Conservation (phyloP, 2,797 vertebrate genomes). For the Gymnocypris eckloni region DNA sequence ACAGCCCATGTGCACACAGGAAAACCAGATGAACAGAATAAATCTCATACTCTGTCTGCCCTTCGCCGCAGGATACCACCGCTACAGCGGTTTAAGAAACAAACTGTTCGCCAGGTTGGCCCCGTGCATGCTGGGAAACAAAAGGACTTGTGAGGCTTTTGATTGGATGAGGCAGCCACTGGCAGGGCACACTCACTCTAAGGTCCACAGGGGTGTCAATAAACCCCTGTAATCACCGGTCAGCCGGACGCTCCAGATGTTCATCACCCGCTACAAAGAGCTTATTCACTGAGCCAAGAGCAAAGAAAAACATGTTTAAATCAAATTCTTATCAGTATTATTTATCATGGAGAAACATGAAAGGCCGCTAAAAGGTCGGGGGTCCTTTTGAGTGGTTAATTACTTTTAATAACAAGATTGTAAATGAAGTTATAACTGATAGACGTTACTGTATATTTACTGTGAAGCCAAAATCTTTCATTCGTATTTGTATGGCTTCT, state of each 20-base stretch:
- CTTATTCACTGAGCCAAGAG: conserved; percentile 12
- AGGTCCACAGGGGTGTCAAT: conserved; percentile 41
- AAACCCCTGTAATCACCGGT: conserved; percentile 39
- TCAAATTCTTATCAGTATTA: conserved; percentile 18
- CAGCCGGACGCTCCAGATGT: conserved; percentile 24
- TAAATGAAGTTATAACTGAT: neutral
- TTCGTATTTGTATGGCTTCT: neutral
- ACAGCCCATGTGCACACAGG: conserved; percentile 68
- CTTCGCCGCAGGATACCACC: conserved; percentile 72
- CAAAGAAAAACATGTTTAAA: conserved; percentile 6
- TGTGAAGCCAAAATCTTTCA: conserved; percentile 6
- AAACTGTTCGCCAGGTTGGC: conserved; percentile 40
- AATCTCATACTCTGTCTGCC: conserved; percentile 67
- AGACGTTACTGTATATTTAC: neutral
- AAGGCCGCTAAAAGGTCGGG: neutral
- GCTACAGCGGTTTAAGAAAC: conserved; percentile 64
- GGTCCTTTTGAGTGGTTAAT: conserved; percentile 15
- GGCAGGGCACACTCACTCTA: conserved; percentile 15
- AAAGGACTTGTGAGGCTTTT: conserved; percentile 19
- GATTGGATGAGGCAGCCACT: conserved; percentile 40
- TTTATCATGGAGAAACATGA: conserved; percentile 29
- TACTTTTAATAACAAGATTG: neutral
- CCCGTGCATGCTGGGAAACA: conserved; percentile 38
- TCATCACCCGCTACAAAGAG: conserved; percentile 41
- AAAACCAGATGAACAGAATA: conserved; percentile 79